These are phyloP conservation scores for Pseudomyrmex sp. DNA, from an alignment of 1,140 invertebrate genomes.

Conservation along the genomic window DNA sequence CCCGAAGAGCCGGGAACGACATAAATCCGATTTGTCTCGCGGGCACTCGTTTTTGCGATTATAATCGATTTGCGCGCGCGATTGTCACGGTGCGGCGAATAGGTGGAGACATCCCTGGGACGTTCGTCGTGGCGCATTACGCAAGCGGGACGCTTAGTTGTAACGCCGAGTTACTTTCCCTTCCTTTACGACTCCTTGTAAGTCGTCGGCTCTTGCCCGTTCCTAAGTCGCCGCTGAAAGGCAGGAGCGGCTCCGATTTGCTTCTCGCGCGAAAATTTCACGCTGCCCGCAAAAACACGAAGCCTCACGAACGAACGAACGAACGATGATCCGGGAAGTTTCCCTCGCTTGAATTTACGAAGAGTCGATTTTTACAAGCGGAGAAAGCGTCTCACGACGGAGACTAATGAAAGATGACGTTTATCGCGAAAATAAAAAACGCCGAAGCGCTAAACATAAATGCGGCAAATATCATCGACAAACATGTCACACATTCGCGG, in stretches of 20 bases:
- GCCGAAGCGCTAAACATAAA: too few species aligned
- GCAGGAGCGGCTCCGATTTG: conserved; percentile 43
- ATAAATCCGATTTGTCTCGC: conserved; percentile 25
- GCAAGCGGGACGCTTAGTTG: conserved; percentile 75
- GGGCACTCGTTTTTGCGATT: conserved; percentile 11
- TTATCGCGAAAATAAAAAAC: neutral
- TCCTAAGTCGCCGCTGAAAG: conserved; percentile 25
- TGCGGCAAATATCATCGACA: too few species aligned
- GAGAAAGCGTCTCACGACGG: neutral
- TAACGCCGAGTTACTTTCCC: conserved; percentile 81
- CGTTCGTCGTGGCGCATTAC: conserved; percentile 71
- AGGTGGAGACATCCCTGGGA: conserved; percentile 75
- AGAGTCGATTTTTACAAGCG: neutral
- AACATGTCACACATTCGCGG: too few species aligned
- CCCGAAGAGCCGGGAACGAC: conserved; percentile 11
- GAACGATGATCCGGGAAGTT: conserved; percentile 13
- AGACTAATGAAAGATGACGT: neutral
- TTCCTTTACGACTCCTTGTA: conserved; percentile 81
- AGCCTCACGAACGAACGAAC: neutral
- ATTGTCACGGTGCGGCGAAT: conserved; percentile 33
- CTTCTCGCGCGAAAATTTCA: conserved; percentile 26
- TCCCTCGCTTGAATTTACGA: conserved; percentile 27
- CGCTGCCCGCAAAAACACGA: conserved; percentile 26
- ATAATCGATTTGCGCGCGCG: conserved; percentile 46
- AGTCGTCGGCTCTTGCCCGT: conserved; percentile 31